Percentiles rank a stretch among this genome's conserved stretches.
Evolutionary conservation across 2,797 vertebrate genomes (phyloP).

Genomic region (Carcharodon carcharias): DNA sequence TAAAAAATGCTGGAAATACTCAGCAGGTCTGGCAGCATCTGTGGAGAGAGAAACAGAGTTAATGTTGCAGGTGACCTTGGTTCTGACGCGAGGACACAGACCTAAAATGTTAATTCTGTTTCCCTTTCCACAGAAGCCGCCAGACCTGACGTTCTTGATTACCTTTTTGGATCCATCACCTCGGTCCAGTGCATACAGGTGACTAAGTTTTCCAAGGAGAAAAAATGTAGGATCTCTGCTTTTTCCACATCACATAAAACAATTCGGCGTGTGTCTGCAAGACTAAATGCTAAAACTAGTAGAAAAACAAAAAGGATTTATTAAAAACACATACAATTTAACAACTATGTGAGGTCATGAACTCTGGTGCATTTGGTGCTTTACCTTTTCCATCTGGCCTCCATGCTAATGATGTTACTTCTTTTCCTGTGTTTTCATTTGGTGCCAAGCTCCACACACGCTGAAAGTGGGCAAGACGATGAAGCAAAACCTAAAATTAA

Average conservation of each 20-base stretch:
- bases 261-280: constrained; percentile 84
- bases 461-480: constrained; percentile 89
- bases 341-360: neutral
- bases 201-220: constrained; percentile 69
- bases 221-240: constrained; percentile 89
- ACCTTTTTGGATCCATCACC: constrained; percentile 90
- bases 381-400: constrained; percentile 98
- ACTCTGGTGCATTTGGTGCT: constrained; percentile 28
- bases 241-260: constrained; percentile 94
- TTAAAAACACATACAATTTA: neutral
- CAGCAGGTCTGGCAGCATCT: neutral
- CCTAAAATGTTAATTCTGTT: neutral
- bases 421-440: constrained; percentile 87
- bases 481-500: constrained; percentile 76
- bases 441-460: constrained; percentile 92
- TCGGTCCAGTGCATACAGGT: constrained; percentile 99
- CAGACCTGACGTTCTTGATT: neutral
- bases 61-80: neutral
- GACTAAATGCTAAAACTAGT: constrained; percentile 86
- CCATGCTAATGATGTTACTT: constrained; percentile 93
- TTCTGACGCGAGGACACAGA: neutral
- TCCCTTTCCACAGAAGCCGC: neutral
- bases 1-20: neutral
- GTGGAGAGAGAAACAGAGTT: neutral
- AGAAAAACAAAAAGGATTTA: constrained; percentile 34